Evolutionary conservation across 1,140 invertebrate genomes (phyloP).

Genomic region (Drosophila athabasca): DNA sequence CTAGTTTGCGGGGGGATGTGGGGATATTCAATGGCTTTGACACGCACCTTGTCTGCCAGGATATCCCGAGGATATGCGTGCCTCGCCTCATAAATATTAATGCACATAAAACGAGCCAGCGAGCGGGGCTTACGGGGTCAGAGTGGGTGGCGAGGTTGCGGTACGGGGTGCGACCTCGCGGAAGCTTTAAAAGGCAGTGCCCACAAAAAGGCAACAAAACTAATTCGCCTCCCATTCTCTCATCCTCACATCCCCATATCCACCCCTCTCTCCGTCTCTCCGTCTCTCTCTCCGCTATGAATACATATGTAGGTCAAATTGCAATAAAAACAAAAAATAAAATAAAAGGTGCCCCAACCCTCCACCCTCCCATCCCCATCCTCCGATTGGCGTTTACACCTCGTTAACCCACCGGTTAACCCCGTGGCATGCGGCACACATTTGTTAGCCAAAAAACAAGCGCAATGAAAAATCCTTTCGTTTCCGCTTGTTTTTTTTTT

Average conservation of each 20-base stretch:
- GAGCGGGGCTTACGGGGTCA: not conserved
- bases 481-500: conserved; percentile 27
- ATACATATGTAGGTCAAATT: conserved; percentile 51
- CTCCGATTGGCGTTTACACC: conserved; percentile 9
- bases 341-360: conserved; percentile 54
- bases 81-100: conserved; percentile 61
- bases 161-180: no score
- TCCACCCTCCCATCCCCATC: conserved; percentile 8
- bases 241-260: not conserved
- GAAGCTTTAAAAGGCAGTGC: no score
- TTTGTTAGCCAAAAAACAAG: conserved; percentile 20
- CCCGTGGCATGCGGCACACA: conserved; percentile 37
- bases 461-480: conserved; percentile 50
- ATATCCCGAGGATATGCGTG: conserved; percentile 46
- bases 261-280: not conserved
- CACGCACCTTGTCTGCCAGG: conserved; percentile 48
- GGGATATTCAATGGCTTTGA: conserved; percentile 42
- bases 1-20: conserved; percentile 21
- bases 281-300: not conserved
- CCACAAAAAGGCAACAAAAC: no score
- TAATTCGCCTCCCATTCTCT: conserved; percentile 3
- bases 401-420: conserved; percentile 20
- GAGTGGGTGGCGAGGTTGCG: no score
- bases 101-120: conserved; percentile 35
- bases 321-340: conserved; percentile 36